phyloP scores from a whole-genome alignment of 1,140 invertebrate species.

The Phenacoccus solenopsis region DNA sequence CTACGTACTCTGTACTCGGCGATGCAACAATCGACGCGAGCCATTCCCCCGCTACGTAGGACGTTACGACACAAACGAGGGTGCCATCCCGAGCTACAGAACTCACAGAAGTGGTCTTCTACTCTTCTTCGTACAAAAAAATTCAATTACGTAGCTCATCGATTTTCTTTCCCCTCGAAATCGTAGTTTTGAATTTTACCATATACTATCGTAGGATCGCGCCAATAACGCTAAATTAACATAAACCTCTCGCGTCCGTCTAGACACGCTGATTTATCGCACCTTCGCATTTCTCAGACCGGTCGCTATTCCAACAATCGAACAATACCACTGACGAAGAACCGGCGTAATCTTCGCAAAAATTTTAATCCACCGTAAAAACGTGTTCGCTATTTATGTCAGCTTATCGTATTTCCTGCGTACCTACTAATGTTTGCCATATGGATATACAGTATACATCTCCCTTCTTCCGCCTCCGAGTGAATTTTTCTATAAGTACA shows the following conservation, averaged over 20 bases:
- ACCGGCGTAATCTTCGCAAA: background rate
- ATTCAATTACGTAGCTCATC: background rate
- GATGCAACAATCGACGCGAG: background rate
- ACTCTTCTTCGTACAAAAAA: background rate
- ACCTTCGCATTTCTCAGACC: no score
- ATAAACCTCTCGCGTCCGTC: background rate
- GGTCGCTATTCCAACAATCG: background rate
- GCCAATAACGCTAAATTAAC: background rate
- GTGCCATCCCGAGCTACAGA: no score
- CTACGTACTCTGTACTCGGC: no score
- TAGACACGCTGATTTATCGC: background rate
- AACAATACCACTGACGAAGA: background rate
- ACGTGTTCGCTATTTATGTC: no score
- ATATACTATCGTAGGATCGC: background rate
- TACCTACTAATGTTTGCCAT: no score
- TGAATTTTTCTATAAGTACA: no score
- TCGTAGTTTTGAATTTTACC: background rate
- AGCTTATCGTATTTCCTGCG: no score
- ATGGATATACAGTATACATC: no score
- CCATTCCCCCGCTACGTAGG: no score
- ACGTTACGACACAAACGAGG: no score
- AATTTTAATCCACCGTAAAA: constrained; percentile 3
- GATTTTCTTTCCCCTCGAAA: background rate
- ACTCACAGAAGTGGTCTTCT: no score
- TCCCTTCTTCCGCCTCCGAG: no score